These are phyloP conservation scores for Procambarus virginalis DNA, from an alignment of 1,140 invertebrate species.

Conservation along the genomic window DNA sequence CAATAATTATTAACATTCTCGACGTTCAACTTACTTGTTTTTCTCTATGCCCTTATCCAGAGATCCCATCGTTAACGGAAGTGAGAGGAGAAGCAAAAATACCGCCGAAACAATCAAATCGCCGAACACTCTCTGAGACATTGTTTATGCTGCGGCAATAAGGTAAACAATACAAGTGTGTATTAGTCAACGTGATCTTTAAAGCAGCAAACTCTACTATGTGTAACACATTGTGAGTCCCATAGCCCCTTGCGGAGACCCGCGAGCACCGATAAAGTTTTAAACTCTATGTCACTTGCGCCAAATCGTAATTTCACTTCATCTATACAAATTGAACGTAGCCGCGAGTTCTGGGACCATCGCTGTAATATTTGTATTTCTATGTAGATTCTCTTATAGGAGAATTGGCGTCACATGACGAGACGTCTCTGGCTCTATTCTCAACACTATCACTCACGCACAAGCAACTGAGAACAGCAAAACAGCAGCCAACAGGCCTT, in stretches of 20 bases:
- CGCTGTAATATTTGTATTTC: too few relatives aligned
- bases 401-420: too few relatives aligned
- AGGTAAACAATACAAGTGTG: too few relatives aligned
- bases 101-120: not conserved
- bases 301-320: not conserved
- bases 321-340: slow-evolving; percentile 8
- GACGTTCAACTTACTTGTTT: not conserved
- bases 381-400: too few relatives aligned
- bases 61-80: not conserved
- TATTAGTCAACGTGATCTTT: too few relatives aligned
- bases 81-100: not conserved
- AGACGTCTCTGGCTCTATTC: too few relatives aligned
- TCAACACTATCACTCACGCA: too few relatives aligned
- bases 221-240: too few relatives aligned
- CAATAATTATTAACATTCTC: not conserved
- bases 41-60: not conserved
- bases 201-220: too few relatives aligned
- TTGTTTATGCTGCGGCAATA: not conserved
- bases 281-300: not conserved
- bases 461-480: too few relatives aligned
- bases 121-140: not conserved
- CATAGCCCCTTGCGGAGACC: too few relatives aligned
- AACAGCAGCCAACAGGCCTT: too few relatives aligned
- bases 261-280: not conserved
- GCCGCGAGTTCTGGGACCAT: not conserved